Base-by-base conservation (phyloP, 1,140 invertebrate genomes). In the Drosophila quadrilineata region DNA sequence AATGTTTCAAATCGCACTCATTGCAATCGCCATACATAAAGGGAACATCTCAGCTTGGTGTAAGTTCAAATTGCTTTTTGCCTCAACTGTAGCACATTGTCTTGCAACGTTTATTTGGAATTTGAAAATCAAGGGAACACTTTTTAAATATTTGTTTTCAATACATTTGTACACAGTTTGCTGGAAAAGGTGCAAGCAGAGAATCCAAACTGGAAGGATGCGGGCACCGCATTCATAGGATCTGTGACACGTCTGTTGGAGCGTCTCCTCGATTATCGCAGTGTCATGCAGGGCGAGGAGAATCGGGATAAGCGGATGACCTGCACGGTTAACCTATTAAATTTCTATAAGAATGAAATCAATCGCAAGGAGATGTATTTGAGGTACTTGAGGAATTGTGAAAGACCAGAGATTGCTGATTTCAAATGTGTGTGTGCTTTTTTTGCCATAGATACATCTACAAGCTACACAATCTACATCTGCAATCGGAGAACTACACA, bases 341-440 rank as follows among this genome's bases (percentile, higher is more conserved):
- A 98, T 86, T 99, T 99, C 89, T 99, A 99, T 91, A 97, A 98
- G 89, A 96, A 97, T 88, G 97, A 96, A 90, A 98, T 98, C 58
- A 96, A 98, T 79, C 93, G 98, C 21, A 96, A 97, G 75, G 97
- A 98, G 90, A 98, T 99, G 95, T 99, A 99, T 90, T 91, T 99
- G 19, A 93, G 97, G 36, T 89, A 35, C 10, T 38, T 57, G 3
- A 10, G 2, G 6, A 19, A n/a, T 50, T 4, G 17, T 2, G 9
- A 3, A 21, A 24, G 1, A 17, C 10, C 9, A 10, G 10, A 3
- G 3, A 38, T 10, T 26, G 2, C 2, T 19, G 3, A 5, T 49
- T 31, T 3, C 3, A 3, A n/a, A 19, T 26, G 2, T n/a, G 17
- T 5, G 0, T 4, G 5, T 3, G 16, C 9, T 3, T 3, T 4